Percentiles rank a stretch among this genome's conserved stretches.
Evolutionary conservation across 1,140 invertebrate genomes (phyloP).

Genomic region (Trichonephila clavipes): DNA sequence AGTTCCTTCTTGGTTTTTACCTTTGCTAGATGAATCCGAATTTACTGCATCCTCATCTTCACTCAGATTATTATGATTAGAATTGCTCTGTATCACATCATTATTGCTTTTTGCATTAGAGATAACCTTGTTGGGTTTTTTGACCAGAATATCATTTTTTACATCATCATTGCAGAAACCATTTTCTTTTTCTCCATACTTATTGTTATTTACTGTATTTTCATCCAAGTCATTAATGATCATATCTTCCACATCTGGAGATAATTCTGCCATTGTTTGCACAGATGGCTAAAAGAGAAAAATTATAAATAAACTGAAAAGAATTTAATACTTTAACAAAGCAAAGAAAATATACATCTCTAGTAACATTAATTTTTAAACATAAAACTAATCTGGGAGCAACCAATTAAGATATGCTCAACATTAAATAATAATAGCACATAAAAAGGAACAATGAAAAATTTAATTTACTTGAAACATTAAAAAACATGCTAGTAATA

Average conservation of each 20-base stretch:
- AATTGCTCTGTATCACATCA: constrained; percentile 6
- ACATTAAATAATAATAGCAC: too few relatives aligned
- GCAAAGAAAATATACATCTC: too few relatives aligned
- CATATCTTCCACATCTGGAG: neutral
- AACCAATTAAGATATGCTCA: too few relatives aligned
- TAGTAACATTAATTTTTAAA: too few relatives aligned
- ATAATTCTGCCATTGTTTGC: neutral
- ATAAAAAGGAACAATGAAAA: too few relatives aligned
- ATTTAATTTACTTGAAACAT: too few relatives aligned
- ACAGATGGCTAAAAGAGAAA: neutral
- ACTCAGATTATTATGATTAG: constrained; percentile 10
- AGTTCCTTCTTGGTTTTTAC: neutral
- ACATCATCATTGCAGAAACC: neutral
- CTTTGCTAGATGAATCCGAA: neutral
- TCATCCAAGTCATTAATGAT: neutral
- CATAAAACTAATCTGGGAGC: too few relatives aligned
- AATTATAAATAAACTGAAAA: neutral
- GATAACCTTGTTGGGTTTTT: neutral
- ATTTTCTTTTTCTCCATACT: neutral
- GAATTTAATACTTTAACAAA: too few relatives aligned
- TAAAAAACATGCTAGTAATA: too few relatives aligned
- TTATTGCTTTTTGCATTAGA: neutral
- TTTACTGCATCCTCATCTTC: neutral
- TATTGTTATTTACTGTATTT: neutral
- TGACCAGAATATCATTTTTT: neutral